A percentile compares a stretch with the other conserved stretches of the same genome.
phyloP scores from a whole-genome alignment of 2,797 vertebrate species.

The Pempheris klunzingeri region DNA sequence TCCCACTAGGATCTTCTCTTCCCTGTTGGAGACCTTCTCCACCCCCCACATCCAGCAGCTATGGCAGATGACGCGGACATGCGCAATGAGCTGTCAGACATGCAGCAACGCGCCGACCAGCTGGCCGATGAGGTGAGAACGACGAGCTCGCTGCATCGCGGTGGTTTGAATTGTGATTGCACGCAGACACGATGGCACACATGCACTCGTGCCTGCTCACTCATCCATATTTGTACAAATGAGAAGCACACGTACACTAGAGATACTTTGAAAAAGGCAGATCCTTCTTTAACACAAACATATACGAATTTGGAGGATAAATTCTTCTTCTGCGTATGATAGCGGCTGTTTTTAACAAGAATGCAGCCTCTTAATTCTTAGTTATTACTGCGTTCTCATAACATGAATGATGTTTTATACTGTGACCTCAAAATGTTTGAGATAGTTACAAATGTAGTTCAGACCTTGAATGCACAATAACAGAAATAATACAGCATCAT shows the following conservation, averaged over 20 bases:
- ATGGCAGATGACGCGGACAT: slow-evolving; percentile 99
- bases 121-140: slow-evolving; percentile 95
- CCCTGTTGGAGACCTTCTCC: slow-evolving; percentile 83
- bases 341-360: no score
- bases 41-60: slow-evolving; percentile 82
- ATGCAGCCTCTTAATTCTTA: neutral
- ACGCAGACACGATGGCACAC: neutral
- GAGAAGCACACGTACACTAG: neutral
- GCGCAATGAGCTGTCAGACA: slow-evolving; percentile 99
- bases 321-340: neutral
- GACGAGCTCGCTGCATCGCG: neutral
- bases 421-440: neutral
- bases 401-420: neutral
- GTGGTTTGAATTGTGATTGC: neutral
- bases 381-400: neutral
- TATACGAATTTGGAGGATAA: neutral
- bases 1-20: slow-evolving; percentile 81
- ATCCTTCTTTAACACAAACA: neutral
- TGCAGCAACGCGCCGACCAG: slow-evolving; percentile 99
- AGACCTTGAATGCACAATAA: slow-evolving; percentile 5
- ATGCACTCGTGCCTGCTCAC: neutral
- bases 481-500: neutral
- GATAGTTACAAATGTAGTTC: neutral
- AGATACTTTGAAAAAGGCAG: neutral
- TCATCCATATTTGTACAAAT: neutral